phyloP scores from a whole-genome alignment of 2,888 invertebrate genomes.

The Pilophorus perplexus region DNA sequence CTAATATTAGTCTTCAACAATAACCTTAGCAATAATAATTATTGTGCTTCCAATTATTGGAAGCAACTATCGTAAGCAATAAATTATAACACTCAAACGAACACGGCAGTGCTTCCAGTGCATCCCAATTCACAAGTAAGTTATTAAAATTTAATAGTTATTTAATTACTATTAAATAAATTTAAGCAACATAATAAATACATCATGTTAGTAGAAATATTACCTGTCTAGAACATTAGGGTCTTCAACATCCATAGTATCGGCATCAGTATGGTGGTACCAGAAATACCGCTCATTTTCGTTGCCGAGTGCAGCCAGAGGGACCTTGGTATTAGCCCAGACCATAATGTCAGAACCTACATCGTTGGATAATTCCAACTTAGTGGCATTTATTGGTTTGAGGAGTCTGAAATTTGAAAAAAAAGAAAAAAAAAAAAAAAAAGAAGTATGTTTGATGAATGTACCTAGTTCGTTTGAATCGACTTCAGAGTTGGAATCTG shows the following conservation, averaged over 20 bases:
- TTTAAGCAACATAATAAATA: neutral
- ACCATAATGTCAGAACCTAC: slow-evolving; percentile 68
- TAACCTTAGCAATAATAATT: too few relatives aligned
- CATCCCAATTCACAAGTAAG: too few relatives aligned
- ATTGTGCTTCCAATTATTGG: too few relatives aligned
- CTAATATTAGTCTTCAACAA: neutral
- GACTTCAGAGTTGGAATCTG: too few relatives aligned
- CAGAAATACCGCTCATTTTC: slow-evolving; percentile 69
- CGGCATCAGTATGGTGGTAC: slow-evolving; percentile 76
- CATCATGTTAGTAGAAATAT: neutral
- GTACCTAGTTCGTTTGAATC: too few relatives aligned
- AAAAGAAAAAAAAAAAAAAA: neutral
- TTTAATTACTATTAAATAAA: neutral
- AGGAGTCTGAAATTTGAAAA: slow-evolving; percentile 56
- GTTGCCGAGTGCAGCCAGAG: slow-evolving; percentile 67
- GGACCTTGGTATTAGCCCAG: slow-evolving; percentile 65
- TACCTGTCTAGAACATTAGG: slow-evolving; percentile 64
- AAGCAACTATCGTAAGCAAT: too few relatives aligned
- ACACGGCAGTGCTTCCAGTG: too few relatives aligned
- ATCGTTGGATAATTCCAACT: slow-evolving; percentile 54
- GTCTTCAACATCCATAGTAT: slow-evolving; percentile 73
- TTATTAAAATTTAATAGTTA: neutral
- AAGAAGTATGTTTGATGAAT: too few relatives aligned
- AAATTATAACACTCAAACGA: too few relatives aligned
- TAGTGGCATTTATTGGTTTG: slow-evolving; percentile 65